Conservation (phyloP, 2,113 vertebrate species). For the Galeopterus variegatus region DNA sequence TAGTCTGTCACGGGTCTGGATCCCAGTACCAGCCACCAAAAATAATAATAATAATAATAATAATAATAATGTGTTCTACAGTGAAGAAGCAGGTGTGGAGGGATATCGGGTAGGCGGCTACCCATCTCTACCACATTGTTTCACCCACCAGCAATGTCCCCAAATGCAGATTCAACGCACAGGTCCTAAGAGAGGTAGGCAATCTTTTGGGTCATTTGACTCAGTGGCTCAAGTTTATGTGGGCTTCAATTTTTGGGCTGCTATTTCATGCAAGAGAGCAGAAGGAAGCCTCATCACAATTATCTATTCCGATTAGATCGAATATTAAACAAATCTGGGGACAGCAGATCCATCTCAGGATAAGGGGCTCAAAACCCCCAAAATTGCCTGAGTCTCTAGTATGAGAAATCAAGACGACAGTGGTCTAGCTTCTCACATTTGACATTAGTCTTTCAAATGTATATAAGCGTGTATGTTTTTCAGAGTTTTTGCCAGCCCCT, state of each 20-base stretch:
- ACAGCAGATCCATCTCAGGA: neutral
- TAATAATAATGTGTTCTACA: neutral
- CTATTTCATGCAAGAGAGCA: neutral
- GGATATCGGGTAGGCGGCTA: neutral
- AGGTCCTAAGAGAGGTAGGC: neutral
- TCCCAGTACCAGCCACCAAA: too few relatives aligned
- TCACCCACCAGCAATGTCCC: neutral
- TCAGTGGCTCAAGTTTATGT: neutral
- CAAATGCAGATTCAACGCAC: neutral
- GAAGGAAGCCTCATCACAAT: neutral
- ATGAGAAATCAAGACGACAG: neutral
- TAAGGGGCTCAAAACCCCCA: neutral
- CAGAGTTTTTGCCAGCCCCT: neutral
- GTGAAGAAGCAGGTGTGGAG: neutral
- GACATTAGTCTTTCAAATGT: neutral
- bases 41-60: too few relatives aligned
- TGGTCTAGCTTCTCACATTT: neutral
- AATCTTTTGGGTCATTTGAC: neutral
- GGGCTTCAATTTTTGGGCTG: neutral
- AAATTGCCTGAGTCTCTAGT: neutral
- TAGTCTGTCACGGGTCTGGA: too few relatives aligned
- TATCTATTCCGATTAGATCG: neutral
- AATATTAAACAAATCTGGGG: neutral
- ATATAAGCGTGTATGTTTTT: neutral
- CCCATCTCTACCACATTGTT: neutral